Conservation (phyloP, 2,113 vertebrate species). For the Tamias sibiricus region DNA sequence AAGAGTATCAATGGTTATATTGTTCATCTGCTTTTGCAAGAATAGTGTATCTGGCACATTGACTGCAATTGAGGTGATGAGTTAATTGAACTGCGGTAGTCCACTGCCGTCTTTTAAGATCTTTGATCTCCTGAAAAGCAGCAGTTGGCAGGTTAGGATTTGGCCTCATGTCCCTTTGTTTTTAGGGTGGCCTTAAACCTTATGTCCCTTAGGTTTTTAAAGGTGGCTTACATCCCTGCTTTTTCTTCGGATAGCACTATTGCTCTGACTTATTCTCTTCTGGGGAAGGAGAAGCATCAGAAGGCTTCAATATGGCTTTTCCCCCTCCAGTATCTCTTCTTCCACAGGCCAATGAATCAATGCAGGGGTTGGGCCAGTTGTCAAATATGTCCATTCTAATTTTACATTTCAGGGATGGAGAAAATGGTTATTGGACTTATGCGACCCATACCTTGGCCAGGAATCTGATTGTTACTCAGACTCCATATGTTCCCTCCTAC, state of each 20-base stretch:
- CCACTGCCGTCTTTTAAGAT: not conserved
- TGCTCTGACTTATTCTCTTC: not conserved
- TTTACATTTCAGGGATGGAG: not conserved
- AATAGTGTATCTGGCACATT: not conserved
- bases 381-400: not conserved
- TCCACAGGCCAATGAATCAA: not conserved
- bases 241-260: not conserved
- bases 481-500: not conserved
- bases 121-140: not conserved
- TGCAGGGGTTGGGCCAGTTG: not conserved
- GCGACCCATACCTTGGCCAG: not conserved
- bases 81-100: not conserved
- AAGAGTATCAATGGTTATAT: not conserved
- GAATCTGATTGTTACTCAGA: too few relatives aligned
- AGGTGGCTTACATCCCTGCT: not conserved
- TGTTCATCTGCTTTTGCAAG: not conserved
- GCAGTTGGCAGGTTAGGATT: not conserved
- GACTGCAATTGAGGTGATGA: not conserved
- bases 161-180: not conserved
- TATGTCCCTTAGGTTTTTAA: not conserved
- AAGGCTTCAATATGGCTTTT: not conserved
- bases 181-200: not conserved
- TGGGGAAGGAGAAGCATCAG: not conserved
- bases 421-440: not conserved
- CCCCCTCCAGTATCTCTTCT: not conserved